These are phyloP conservation scores for Barypeithes pellucidus DNA, from an alignment of 2,888 invertebrate genomes.

Conservation along the genomic window DNA sequence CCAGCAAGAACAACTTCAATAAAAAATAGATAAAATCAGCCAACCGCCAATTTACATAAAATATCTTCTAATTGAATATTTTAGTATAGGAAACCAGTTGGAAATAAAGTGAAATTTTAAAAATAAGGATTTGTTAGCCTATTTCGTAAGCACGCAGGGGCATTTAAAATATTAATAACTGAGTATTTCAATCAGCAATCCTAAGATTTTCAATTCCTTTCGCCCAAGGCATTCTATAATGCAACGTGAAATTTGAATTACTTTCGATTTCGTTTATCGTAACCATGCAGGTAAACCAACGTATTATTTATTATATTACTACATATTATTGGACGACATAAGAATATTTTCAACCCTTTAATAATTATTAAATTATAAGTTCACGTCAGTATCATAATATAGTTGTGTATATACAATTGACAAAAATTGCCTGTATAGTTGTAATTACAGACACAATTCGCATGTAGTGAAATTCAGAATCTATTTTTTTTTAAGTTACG, in stretches of 20 bases:
- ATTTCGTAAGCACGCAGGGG: background rate
- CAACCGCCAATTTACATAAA: background rate
- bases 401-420: no score
- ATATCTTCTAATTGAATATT: background rate
- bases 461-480: no score
- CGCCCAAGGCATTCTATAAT: background rate
- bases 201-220: background rate
- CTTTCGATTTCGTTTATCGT: background rate
- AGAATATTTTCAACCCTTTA: no score
- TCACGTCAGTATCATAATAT: no score
- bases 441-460: no score
- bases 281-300: no score
- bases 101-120: constrained; percentile 13
- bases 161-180: constrained; percentile 7
- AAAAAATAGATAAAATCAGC: background rate
- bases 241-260: background rate
- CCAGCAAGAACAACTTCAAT: background rate
- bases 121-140: background rate
- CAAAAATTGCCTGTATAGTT: no score
- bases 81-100: constrained; percentile 1
- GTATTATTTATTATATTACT: no score
- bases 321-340: no score
- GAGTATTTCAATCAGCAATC: background rate
- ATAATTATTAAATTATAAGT: no score
- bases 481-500: no score